Conservation (phyloP, 1,140 invertebrate genomes). For the Drosophila erecta region DNA sequence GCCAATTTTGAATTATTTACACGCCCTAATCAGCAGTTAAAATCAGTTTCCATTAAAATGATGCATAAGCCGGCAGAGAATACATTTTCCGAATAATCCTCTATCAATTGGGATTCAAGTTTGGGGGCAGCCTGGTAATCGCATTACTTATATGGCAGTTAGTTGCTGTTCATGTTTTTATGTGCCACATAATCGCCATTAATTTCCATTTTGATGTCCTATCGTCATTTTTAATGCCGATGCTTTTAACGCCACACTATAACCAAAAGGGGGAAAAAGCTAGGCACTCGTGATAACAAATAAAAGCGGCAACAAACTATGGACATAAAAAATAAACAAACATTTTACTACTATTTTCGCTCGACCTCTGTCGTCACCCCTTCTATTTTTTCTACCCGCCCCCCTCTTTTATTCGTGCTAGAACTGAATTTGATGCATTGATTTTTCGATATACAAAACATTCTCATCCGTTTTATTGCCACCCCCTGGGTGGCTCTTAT, state of each 20-base stretch:
- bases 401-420: background rate
- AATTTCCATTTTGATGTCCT: constrained; percentile 59
- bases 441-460: constrained; percentile 77
- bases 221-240: constrained; percentile 71
- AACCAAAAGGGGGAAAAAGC: background rate
- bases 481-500: constrained; percentile 6
- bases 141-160: constrained; percentile 55
- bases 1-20: constrained; percentile 5
- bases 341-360: constrained; percentile 65
- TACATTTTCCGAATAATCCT: constrained; percentile 12
- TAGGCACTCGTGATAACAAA: constrained; percentile 39
- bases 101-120: constrained; percentile 33
- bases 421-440: constrained; percentile 64
- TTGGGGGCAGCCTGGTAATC: constrained; percentile 26
- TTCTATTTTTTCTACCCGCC: background rate
- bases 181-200: constrained; percentile 56
- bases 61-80: constrained; percentile 18
- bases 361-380: constrained; percentile 18
- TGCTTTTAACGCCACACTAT: constrained; percentile 61
- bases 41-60: background rate
- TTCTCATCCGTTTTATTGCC: constrained; percentile 66
- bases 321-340: constrained; percentile 69
- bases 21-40: constrained; percentile 23
- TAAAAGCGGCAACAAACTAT: constrained; percentile 75
- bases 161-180: constrained; percentile 46